phyloP scores from a whole-genome alignment of 2,888 invertebrate genomes.

The Stenodema calcarata region DNA sequence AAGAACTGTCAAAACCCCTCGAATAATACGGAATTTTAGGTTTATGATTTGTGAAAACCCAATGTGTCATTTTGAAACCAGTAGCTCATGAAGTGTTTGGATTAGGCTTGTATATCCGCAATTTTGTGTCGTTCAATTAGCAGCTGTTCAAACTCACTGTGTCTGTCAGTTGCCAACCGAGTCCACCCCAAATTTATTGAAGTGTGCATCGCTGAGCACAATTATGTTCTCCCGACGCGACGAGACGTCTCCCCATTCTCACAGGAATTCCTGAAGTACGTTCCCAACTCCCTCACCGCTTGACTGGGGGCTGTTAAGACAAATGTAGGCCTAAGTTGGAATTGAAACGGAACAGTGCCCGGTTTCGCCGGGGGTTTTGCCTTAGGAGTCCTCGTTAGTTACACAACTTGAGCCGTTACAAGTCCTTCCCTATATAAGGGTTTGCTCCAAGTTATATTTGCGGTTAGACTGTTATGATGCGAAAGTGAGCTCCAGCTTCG shows the following conservation, averaged over 20 bases:
- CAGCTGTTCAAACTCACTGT: background rate
- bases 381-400: background rate
- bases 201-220: background rate
- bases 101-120: no score
- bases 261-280: background rate
- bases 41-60: no score
- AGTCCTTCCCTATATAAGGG: slow-evolving; percentile 5
- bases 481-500: background rate
- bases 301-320: background rate
- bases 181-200: background rate
- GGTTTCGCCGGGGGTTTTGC: background rate
- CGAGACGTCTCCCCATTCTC: background rate
- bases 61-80: no score
- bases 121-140: background rate
- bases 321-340: background rate
- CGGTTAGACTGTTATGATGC: slow-evolving; percentile 4
- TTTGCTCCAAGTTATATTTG: slow-evolving; percentile 11
- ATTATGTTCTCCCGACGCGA: background rate
- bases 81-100: no score
- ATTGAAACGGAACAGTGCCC: background rate
- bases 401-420: slow-evolving; percentile 14
- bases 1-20: no score
- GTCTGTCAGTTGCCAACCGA: background rate
- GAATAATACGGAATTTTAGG: no score
- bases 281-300: background rate